These are phyloP conservation scores for Notocelia uddmanniana DNA, from an alignment of 2,888 invertebrate genomes.

Conservation along the genomic window DNA sequence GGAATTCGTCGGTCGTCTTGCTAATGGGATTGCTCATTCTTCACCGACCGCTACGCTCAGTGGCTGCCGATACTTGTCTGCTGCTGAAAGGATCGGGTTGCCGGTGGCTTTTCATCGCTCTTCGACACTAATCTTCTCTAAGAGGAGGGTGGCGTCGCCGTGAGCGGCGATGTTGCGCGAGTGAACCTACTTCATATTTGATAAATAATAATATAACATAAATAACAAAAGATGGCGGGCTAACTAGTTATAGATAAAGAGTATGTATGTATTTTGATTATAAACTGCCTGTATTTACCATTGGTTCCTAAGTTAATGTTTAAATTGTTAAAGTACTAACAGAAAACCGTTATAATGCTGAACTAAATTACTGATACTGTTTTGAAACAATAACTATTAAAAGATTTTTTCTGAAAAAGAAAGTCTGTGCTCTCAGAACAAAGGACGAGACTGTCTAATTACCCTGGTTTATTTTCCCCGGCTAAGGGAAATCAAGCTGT, in stretches of 20 bases:
- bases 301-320: too few species aligned
- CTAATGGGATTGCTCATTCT: constrained; percentile 54
- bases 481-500: constrained; percentile 50
- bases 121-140: constrained; percentile 63
- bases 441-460: constrained; percentile 51
- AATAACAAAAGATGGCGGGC: not conserved
- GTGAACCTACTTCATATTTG: not conserved
- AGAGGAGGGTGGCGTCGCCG: constrained; percentile 52
- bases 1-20: constrained; percentile 42
- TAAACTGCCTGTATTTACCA: too few species aligned
- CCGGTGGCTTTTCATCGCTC: constrained; percentile 33
- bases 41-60: constrained; percentile 53
- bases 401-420: constrained; percentile 31
- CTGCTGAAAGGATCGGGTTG: constrained; percentile 38
- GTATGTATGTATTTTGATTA: too few species aligned
- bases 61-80: constrained; percentile 58
- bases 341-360: too few species aligned
- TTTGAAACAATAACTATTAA: constrained; percentile 9
- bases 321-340: too few species aligned
- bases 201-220: too few species aligned
- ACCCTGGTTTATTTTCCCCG: constrained; percentile 46
- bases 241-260: not conserved
- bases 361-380: not conserved
- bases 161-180: not conserved
- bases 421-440: constrained; percentile 44